Conservation (phyloP, 2,888 invertebrate genomes). For the Amblyjoppa fuscipennis region DNA sequence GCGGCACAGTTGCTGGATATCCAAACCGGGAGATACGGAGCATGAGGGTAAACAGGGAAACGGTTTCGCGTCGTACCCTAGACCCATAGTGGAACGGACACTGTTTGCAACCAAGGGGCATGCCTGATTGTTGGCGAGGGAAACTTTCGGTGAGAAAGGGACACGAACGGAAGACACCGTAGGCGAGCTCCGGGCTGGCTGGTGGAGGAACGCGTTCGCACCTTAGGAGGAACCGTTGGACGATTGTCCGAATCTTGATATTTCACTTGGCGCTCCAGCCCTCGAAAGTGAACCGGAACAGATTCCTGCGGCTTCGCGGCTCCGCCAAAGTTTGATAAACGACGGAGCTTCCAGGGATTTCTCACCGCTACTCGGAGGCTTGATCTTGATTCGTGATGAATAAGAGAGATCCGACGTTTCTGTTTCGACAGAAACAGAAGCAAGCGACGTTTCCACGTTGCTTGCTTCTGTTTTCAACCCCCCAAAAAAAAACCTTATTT, state of each 20-base stretch:
- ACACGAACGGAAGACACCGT: conserved; percentile 11
- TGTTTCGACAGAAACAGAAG: too few relatives aligned
- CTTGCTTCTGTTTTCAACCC: not conserved
- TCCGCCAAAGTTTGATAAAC: not conserved
- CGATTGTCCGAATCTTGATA: conserved; percentile 56
- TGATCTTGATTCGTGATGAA: not conserved
- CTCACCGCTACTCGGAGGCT: not conserved
- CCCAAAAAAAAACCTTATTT: not conserved
- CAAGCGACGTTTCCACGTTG: not conserved
- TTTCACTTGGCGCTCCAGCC: conserved; percentile 9
- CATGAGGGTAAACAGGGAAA: not conserved
- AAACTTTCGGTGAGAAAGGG: conserved; percentile 35
- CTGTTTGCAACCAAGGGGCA: not conserved
- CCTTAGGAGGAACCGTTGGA: not conserved
- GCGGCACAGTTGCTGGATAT: conserved; percentile 13
- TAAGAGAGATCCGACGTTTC: not conserved
- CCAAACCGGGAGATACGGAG: conserved; percentile 15
- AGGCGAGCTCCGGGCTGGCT: not conserved
- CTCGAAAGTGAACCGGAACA: not conserved
- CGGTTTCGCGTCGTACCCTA: conserved; percentile 2
- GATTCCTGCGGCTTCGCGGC: not conserved
- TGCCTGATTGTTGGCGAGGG: conserved; percentile 3
- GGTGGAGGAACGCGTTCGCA: conserved; percentile 1
- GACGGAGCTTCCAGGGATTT: not conserved
- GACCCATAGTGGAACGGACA: conserved; percentile 8